These are phyloP conservation scores for Hypselothyrea guttata DNA, from an alignment of 2,888 invertebrate genomes.

Conservation along the genomic window DNA sequence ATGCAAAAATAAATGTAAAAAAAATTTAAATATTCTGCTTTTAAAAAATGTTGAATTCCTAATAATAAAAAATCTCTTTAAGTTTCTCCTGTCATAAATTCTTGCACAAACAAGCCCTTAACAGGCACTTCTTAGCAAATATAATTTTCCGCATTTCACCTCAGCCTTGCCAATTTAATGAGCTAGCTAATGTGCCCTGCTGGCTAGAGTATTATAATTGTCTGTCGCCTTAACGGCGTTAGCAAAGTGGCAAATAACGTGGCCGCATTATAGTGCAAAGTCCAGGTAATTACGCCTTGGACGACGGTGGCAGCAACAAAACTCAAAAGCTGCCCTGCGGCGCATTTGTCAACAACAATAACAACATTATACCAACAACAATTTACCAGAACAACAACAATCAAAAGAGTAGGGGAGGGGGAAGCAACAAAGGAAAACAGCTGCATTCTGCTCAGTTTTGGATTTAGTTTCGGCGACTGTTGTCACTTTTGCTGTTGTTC, in stretches of 20 bases:
- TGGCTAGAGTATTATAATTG: background rate
- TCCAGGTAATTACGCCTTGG: slow-evolving; percentile 71
- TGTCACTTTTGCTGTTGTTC: slow-evolving; percentile 15
- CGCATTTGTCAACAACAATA: slow-evolving; percentile 62
- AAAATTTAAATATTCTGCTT: too few species aligned
- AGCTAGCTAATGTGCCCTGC: background rate
- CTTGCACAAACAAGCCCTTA: too few species aligned
- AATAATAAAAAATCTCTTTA: too few species aligned
- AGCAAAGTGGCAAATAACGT: slow-evolving; percentile 65
- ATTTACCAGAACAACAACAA: slow-evolving; percentile 9
- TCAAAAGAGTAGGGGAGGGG: too few species aligned
- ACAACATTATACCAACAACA: slow-evolving; percentile 10
- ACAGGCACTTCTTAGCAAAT: too few species aligned
- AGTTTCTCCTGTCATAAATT: too few species aligned
- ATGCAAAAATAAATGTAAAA: too few species aligned
- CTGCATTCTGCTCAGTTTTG: background rate
- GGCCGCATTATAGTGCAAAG: slow-evolving; percentile 63
- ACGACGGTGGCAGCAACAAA: slow-evolving; percentile 43
- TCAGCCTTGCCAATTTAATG: too few species aligned
- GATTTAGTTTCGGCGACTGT: too few species aligned
- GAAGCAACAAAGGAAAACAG: slow-evolving; percentile 1
- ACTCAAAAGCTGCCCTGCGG: slow-evolving; percentile 60
- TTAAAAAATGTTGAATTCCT: too few species aligned
- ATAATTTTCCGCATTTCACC: too few species aligned
- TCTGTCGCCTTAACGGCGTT: slow-evolving; percentile 29